Conservation (phyloP, 2,888 invertebrate species). For the Dysmachus trigonus region DNA sequence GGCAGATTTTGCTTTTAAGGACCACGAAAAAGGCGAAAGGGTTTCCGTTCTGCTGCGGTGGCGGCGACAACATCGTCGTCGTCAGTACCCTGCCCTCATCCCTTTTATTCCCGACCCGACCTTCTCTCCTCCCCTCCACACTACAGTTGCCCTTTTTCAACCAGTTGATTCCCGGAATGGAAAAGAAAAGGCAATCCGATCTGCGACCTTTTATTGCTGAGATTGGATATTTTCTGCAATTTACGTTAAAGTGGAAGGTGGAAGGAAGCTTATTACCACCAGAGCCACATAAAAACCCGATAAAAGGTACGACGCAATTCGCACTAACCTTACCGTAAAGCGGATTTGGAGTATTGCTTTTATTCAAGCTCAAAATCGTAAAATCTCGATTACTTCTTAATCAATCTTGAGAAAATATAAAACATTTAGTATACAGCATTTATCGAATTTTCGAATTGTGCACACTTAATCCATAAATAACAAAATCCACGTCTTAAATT, state of each 20-base stretch:
- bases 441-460: background rate
- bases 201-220: background rate
- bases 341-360: background rate
- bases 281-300: background rate
- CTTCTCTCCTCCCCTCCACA: background rate
- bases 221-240: background rate
- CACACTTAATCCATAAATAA: too few species aligned
- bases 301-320: background rate
- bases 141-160: background rate
- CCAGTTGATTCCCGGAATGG: background rate
- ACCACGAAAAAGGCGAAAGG: background rate
- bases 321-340: background rate
- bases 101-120: background rate
- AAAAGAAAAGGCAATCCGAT: background rate
- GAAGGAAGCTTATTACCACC: background rate
- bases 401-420: background rate
- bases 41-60: background rate
- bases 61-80: background rate
- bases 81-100: background rate
- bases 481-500: too few species aligned
- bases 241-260: background rate
- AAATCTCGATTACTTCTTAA: background rate
- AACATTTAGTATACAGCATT: background rate
- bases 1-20: background rate
- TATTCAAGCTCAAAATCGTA: background rate